These are phyloP conservation scores for Tachuris rubrigastra DNA, from an alignment of 2,113 vertebrate species.

Conservation along the genomic window DNA sequence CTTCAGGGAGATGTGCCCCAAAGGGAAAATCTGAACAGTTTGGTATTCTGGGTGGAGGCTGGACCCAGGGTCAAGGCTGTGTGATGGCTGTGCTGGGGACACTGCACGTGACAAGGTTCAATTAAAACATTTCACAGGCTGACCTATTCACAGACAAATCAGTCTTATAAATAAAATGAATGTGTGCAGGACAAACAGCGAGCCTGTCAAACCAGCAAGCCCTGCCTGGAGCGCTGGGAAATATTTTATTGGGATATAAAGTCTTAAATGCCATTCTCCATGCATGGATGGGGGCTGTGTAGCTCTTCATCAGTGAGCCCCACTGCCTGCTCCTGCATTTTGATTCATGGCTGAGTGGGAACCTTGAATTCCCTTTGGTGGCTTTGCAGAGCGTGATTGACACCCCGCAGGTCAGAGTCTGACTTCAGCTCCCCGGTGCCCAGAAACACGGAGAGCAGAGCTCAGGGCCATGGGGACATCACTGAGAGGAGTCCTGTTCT, in stretches of 20 bases:
- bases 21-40: neutral
- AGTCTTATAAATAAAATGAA: slow-evolving; percentile 19
- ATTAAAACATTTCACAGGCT: neutral
- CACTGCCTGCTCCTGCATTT: neutral
- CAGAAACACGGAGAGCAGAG: neutral
- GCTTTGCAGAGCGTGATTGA: neutral
- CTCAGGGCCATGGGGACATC: neutral
- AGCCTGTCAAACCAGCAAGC: neutral
- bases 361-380: neutral
- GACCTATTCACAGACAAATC: slow-evolving; percentile 7
- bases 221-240: neutral
- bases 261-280: slow-evolving; percentile 18
- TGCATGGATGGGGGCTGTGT: neutral
- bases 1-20: neutral
- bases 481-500: neutral
- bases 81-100: neutral
- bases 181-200: neutral
- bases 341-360: neutral
- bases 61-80: neutral
- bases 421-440: neutral
- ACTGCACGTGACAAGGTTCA: neutral
- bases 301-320: neutral
- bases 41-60: neutral
- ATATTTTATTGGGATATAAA: slow-evolving; percentile 38
- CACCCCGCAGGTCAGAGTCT: neutral